phyloP scores from a whole-genome alignment of 2,797 vertebrate species.

The Rhynchotus rufescens region DNA sequence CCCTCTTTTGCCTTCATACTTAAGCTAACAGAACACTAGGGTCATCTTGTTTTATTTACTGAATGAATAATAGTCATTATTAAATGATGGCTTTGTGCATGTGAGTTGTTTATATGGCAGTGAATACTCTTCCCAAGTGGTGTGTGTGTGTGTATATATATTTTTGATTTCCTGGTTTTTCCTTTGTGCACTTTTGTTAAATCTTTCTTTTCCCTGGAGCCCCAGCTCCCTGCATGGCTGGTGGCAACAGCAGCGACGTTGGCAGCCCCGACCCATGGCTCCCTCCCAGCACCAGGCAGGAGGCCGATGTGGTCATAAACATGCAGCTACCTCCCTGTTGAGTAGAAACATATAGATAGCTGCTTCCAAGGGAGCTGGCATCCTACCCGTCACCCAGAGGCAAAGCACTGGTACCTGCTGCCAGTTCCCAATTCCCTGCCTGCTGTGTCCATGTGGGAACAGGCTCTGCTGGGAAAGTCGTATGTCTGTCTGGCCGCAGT shows the following conservation, averaged over 20 bases:
- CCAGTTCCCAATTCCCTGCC: not conserved
- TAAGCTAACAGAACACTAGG: fast-evolving
- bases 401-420: not conserved
- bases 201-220: not conserved
- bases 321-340: not conserved
- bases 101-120: not conserved
- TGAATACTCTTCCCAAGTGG: not conserved
- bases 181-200: not conserved
- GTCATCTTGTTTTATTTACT: not conserved
- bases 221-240: not conserved
- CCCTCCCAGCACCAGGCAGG: fast-evolving
- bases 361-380: not conserved
- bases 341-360: not conserved
- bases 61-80: not conserved
- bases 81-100: not conserved
- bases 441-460: fast-evolving
- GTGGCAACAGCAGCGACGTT: not conserved
- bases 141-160: too few relatives aligned
- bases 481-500: not conserved
- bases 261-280: not conserved
- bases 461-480: not conserved
- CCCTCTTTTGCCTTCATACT: fast-evolving
- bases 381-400: not conserved
- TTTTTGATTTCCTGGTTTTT: not conserved
- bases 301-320: not conserved